phyloP scores from a whole-genome alignment of 2,888 invertebrate species.

The Tuberolachnus salignus region DNA sequence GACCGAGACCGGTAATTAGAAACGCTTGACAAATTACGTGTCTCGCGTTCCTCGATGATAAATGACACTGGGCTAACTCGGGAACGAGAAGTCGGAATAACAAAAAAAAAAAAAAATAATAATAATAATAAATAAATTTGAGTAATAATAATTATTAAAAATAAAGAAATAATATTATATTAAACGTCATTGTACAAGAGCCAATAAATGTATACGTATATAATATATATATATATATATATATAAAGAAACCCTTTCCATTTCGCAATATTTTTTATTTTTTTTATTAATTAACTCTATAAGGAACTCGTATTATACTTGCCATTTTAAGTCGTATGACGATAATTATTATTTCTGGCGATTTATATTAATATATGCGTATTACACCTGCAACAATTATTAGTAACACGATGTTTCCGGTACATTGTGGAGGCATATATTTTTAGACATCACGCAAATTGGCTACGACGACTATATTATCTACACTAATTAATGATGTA shows the following conservation, averaged over 20 bases:
- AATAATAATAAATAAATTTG: not conserved
- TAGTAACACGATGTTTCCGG: slow-evolving; percentile 40
- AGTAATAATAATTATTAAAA: slow-evolving; percentile 8
- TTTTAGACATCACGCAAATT: slow-evolving; percentile 42
- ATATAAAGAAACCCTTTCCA: not conserved
- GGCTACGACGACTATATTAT: slow-evolving; percentile 34
- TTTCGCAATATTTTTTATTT: not conserved
- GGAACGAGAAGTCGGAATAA: slow-evolving; percentile 13
- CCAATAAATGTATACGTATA: not conserved
- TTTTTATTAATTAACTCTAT: too few relatives aligned
- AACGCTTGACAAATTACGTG: slow-evolving; percentile 55
- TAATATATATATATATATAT: too few relatives aligned
- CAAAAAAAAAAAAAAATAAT: slow-evolving; percentile 20
- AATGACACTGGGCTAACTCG: slow-evolving; percentile 32
- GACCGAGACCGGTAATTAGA: slow-evolving; percentile 55
- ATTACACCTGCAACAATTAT: not conserved
- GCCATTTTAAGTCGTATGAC: too few relatives aligned
- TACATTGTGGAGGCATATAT: slow-evolving; percentile 6
- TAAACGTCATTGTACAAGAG: not conserved
- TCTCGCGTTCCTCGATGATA: slow-evolving; percentile 55
- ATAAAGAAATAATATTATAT: not conserved
- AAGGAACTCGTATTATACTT: too few relatives aligned
- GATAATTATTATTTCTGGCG: too few relatives aligned
- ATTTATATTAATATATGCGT: too few relatives aligned
- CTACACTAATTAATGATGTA: slow-evolving; percentile 36